Base-by-base conservation (phyloP, 2,888 invertebrate genomes). In the Bimastos eiseni region DNA sequence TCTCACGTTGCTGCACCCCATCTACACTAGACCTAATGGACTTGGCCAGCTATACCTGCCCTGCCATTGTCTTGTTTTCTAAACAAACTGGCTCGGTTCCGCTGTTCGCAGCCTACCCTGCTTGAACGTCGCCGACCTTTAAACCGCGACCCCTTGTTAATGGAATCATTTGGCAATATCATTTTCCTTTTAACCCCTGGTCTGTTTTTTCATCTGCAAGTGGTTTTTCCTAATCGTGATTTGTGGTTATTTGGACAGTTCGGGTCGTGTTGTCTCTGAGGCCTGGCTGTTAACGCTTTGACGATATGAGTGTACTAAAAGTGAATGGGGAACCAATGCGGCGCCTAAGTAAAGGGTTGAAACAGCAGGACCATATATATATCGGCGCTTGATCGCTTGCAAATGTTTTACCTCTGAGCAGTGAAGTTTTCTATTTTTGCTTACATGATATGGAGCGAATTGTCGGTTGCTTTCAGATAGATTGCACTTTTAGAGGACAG, bases 181-280 rank as follows among this genome's bases (percentile, higher is more conserved):
- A n/a, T 70, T 70, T 70, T 70, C 70, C 70, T 70, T 70, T n/a
- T 70, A 21, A 11, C n/a, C 70, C n/a, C 70, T 70, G 70, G 11
- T 70, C n/a, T 70, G 70, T 70, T 70, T 70, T 70, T 70, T 70
- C 70, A 70, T 70, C 70, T 70, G 70, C 70, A 70, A 70, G 70
- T 70, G 17, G 49, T 70, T 70, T 70, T 70, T 70, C 30, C 11
- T 70, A n/a, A 70, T 70, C 30, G 30, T 70, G 70, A 70, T 70
- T 70, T 70, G 30, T 70, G n/a, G 30, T 70, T n/a, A 30, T 70
- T 70, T n/a, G 13, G 70, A 8, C 70, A 0, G 70, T 70, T 30
- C 70, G n/a, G 30, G 30, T 70, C 70, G 70, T 70, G 70, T 11
- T 0, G 1, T 70, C 70, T 70, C n/a, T 30, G 70, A 70, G n/a